These are phyloP conservation scores for Zaprionus ornatus DNA, from an alignment of 1,140 invertebrate genomes.

Conservation along the genomic window DNA sequence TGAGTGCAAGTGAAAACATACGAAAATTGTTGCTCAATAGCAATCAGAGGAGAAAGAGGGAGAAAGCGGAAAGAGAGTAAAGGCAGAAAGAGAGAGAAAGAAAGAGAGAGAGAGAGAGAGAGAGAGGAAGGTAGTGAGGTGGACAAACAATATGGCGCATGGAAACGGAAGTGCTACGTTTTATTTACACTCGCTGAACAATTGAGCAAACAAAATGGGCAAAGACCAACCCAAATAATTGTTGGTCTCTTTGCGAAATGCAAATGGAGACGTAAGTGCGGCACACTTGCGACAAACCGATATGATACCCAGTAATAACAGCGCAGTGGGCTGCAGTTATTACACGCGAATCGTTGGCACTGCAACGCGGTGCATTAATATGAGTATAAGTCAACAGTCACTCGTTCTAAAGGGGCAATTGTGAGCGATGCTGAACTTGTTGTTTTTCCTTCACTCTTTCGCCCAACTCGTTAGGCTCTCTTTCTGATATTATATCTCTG, in stretches of 20 bases:
- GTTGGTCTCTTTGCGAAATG: conserved; percentile 1
- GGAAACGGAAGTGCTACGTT: conserved; percentile 55
- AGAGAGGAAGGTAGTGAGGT: neutral
- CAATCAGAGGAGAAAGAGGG: neutral
- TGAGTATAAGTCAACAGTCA: neutral
- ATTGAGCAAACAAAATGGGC: conserved; percentile 63
- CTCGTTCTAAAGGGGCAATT: neutral
- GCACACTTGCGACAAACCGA: neutral
- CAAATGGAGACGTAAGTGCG: conserved; percentile 44
- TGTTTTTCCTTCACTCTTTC: too few relatives aligned
- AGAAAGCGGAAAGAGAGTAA: too few relatives aligned
- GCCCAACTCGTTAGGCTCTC: too few relatives aligned
- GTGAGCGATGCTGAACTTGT: neutral
- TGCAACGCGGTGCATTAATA: neutral
- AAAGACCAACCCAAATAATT: conserved; percentile 35
- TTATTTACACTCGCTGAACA: conserved; percentile 70
- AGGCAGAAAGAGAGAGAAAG: neutral
- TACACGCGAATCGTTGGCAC: neutral
- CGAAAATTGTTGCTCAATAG: neutral
- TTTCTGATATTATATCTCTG: too few relatives aligned
- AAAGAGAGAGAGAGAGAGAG: too few relatives aligned
- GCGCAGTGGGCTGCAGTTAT: neutral
- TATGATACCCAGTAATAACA: neutral
- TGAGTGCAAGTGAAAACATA: too few relatives aligned
- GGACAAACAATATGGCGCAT: conserved; percentile 43